phyloP scores from a whole-genome alignment of 1,140 invertebrate species.

The Drosophila melanica region DNA sequence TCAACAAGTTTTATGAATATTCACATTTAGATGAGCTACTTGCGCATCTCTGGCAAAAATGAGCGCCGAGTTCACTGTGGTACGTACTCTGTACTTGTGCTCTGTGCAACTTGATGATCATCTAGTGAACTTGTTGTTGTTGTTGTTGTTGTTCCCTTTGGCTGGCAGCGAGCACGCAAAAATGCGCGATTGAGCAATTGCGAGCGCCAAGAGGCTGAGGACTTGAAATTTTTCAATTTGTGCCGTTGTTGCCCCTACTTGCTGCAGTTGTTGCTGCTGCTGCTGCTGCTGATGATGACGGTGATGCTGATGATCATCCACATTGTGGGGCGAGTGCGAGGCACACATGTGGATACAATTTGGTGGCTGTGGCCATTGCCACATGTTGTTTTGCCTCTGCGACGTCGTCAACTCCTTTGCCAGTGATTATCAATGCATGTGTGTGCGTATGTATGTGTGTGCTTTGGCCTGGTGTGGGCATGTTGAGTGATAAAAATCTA shows the following conservation, averaged over 20 bases:
- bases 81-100: constrained; percentile 28
- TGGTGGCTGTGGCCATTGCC: constrained; percentile 63
- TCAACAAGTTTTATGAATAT: constrained; percentile 8
- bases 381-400: constrained; percentile 58
- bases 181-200: constrained; percentile 77
- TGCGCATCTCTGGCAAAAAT: constrained; percentile 36
- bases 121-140: constrained; percentile 17
- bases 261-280: constrained; percentile 26
- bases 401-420: constrained; percentile 55
- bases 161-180: constrained; percentile 59
- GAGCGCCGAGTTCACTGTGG: constrained; percentile 29
- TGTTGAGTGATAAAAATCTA: constrained; percentile 72
- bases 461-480: too few species aligned
- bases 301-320: constrained; percentile 51
- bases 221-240: constrained; percentile 81
- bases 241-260: constrained; percentile 12
- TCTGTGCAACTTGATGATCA: constrained; percentile 28
- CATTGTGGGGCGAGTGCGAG: constrained; percentile 43
- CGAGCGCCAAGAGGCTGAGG: constrained; percentile 75
- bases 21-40: constrained; percentile 3
- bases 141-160: constrained; percentile 23
- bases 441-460: constrained; percentile 32
- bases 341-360: constrained; percentile 80
- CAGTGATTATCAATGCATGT: not conserved
- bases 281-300: constrained; percentile 20